Evolutionary conservation across 2,797 vertebrate species (phyloP).

Genomic region (Halcyon leucocephala): DNA sequence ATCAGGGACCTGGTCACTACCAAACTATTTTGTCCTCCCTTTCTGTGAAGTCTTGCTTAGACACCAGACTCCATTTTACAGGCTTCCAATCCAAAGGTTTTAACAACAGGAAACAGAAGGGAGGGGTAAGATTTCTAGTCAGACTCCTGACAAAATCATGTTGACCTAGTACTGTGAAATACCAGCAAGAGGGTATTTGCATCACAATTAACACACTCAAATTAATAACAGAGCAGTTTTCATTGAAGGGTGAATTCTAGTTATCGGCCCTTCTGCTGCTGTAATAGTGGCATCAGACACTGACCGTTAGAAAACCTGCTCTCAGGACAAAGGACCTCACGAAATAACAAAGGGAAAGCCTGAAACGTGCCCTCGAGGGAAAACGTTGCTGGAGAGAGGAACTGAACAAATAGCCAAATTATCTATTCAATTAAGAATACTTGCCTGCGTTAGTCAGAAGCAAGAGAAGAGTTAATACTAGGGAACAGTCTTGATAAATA

Average conservation of each 20-base stretch:
- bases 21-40: slow-evolving; percentile 39
- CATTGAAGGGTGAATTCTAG: slow-evolving; percentile 45
- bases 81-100: slow-evolving; percentile 49
- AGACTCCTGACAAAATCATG: slow-evolving; percentile 60
- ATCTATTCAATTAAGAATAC: slow-evolving; percentile 31
- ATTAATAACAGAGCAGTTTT: slow-evolving; percentile 44
- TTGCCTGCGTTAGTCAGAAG: slow-evolving; percentile 20
- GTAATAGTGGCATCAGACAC: slow-evolving; percentile 15
- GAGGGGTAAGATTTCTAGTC: slow-evolving; percentile 63
- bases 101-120: slow-evolving; percentile 70
- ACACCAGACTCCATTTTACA: slow-evolving; percentile 58
- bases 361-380: slow-evolving; percentile 38
- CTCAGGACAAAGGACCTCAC: slow-evolving; percentile 31
- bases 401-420: slow-evolving; percentile 36
- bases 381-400: slow-evolving; percentile 28
- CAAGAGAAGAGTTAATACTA: slow-evolving; percentile 21
- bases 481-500: slow-evolving; percentile 18
- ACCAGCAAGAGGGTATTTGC: slow-evolving; percentile 56
- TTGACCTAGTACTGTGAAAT: slow-evolving; percentile 56
- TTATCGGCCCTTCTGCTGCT: slow-evolving; percentile 25
- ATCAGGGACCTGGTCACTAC: not conserved
- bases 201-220: slow-evolving; percentile 58
- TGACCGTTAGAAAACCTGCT: slow-evolving; percentile 54
- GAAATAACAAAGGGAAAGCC: slow-evolving; percentile 47
- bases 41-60: slow-evolving; percentile 40